Base-by-base conservation (phyloP, 2,888 invertebrate species). In the Odontocerum albicorne region DNA sequence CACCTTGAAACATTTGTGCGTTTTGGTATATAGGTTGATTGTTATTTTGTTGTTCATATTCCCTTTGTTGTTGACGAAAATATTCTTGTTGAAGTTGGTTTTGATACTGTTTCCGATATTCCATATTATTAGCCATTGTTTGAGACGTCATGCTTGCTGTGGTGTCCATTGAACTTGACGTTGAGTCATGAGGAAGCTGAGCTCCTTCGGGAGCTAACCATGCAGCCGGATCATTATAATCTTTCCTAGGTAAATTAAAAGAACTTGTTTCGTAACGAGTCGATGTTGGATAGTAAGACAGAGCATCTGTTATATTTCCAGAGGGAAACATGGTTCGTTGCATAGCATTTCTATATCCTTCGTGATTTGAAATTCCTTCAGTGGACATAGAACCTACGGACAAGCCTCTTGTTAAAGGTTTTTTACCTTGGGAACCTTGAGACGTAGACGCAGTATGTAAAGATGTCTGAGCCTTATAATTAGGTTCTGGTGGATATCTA, bases 251-350 rank as follows among this genome's bases (percentile, higher is more conserved):
- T 44, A 81, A 68, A 67, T 77, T 75, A 62, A 79, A 77, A 22
- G 76, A 73, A 22, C 76, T 73, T 2, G 66, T 63, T 44, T 84
- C 84, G 63, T 84, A 83, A 60, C 83, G 71, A 45, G 78, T 81
- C 27, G 84, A 86, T 1, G 87, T 87, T 1, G 91, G 91, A 69
- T 92, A 92, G 64, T 90, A 92, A 1, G 88, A 87, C 4, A 92
- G 72, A 10, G 90, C 88, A 68, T 92, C 91, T 0, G 89, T 91
- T 17, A 92, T 80, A 67, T 81, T 84, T 3, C 87, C 84, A 1
- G 85, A 81, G 33, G 88, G 87, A 65, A 86, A 88, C 73, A 83
- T 85, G 22, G 83, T 77, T 51, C 87, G 78, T 65, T 85, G 83
- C 70, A 82, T 79, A 1, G 81, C 78, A 33, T 75, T 74, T 72